phyloP scores from a whole-genome alignment of 1,140 invertebrate genomes.

The Cylas formicarius region DNA sequence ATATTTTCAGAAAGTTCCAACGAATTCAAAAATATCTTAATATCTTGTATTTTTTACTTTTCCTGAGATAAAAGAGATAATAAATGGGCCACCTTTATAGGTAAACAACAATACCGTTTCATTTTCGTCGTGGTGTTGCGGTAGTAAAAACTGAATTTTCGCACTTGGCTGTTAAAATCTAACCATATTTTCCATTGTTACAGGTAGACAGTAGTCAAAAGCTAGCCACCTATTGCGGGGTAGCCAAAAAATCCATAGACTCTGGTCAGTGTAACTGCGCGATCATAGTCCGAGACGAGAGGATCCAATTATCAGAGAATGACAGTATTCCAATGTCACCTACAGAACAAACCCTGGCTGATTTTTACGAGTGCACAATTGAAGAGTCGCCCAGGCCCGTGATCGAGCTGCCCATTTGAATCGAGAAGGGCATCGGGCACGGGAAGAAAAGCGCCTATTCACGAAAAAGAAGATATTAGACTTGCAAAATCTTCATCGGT shows the following conservation, averaged over 20 bases:
- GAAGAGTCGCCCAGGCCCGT: constrained; percentile 39
- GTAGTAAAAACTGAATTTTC: background rate
- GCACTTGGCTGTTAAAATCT: background rate
- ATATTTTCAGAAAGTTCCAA: too few species aligned
- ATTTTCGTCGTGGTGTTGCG: background rate
- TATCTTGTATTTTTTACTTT: too few species aligned
- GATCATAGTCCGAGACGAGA: constrained; percentile 31
- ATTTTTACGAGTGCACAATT: constrained; percentile 40
- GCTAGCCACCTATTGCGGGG: constrained; percentile 33
- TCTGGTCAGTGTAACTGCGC: constrained; percentile 30
- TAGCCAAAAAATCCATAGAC: constrained; percentile 17
- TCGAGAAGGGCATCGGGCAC: too few species aligned
- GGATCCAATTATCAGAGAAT: constrained; percentile 21
- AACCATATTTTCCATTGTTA: constrained; percentile 23
- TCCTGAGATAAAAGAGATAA: too few species aligned
- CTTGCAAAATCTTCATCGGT: too few species aligned
- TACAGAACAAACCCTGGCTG: constrained; percentile 33
- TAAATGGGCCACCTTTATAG: too few species aligned
- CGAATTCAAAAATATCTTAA: too few species aligned
- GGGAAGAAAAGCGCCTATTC: too few species aligned
- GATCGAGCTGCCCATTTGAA: constrained; percentile 37
- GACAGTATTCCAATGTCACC: constrained; percentile 31
- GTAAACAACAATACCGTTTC: too few species aligned
- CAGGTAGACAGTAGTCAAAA: constrained; percentile 40
- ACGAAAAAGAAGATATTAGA: too few species aligned